Base-by-base conservation (phyloP, 2,113 vertebrate genomes). In the Rhizomys pruinosus region DNA sequence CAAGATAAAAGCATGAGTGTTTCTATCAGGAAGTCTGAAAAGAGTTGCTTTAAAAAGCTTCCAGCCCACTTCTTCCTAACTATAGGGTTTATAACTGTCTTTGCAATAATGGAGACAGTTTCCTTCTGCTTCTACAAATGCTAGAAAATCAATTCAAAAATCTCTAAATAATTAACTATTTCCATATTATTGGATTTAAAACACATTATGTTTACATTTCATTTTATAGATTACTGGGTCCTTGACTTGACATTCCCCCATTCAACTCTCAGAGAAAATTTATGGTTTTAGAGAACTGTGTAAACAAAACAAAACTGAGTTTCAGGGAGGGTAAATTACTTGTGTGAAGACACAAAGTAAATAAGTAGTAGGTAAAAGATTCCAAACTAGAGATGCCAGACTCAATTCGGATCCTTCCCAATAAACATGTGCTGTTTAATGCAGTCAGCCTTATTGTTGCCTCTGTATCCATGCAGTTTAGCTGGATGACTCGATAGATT, bases 1-100 rank as follows among this genome's bases (percentile, higher is more conserved):
- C 84, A 89, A 86, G 76, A 84, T 23, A 76, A 89, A 95, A 84
- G 64, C 71, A 89, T n/a, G 34, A 42, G 23, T 71, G 86, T 96
- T 79, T 73, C 68, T 86, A 91, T 80, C 25, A n/a, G 44, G 68
- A 92, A 90, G 32, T 80, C 77, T 55, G 78, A 80, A 81, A 90
- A 64, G 37, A 87, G 47, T 42, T 74, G 19, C 71, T 87, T 93
- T 85, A 80, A 94, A 90, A 89, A 89, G 57, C 87, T 82, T 37
- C 57, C 90, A 87, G 76, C 32, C 64, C 80, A 79, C 52, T 37
- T 44, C 39, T 13, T 87, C 34, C 77, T 79, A 74, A 77, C 69
- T 89, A 93, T 66, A 86, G 64, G 42, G 76, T 89, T 79, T 91
- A 87, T 86, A 86, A 81, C 86, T 80, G 89, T 57, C 59, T n/a